Evolutionary conservation across 1,140 invertebrate genomes (phyloP).

Genomic region (Apocrypta bakeri): DNA sequence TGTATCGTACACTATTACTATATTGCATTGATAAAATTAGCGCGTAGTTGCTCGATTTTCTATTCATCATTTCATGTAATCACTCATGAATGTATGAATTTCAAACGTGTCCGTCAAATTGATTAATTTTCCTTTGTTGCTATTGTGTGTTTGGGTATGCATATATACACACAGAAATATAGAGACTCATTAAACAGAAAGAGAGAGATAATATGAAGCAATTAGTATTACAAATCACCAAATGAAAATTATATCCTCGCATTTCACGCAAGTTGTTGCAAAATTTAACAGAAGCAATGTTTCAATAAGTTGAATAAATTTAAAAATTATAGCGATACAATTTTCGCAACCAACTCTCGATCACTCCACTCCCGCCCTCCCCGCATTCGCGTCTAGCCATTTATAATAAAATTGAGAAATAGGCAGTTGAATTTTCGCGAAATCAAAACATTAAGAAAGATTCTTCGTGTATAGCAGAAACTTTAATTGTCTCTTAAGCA

Average conservation of each 20-base stretch:
- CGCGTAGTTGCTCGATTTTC: too few species aligned
- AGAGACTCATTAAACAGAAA: too few species aligned
- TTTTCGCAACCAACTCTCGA: slow-evolving; percentile 26
- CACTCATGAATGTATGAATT: neutral
- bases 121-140: neutral
- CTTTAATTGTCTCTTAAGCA: slow-evolving; percentile 22
- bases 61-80: neutral
- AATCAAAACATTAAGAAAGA: slow-evolving; percentile 6
- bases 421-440: neutral
- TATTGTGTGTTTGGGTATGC: too few species aligned
- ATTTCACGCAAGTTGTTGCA: neutral
- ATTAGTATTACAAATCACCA: too few species aligned
- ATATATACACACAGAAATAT: too few species aligned
- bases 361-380: too few species aligned
- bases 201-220: too few species aligned
- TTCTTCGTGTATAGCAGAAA: neutral
- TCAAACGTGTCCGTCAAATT: neutral
- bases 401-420: neutral
- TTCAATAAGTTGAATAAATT: neutral
- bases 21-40: too few species aligned
- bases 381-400: neutral
- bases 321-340: neutral
- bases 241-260: neutral
- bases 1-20: too few species aligned
- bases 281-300: neutral